Evolutionary conservation across 64 coral and sea anemone species (phyloP).

Genomic region (Stichodactyla helianthus): DNA sequence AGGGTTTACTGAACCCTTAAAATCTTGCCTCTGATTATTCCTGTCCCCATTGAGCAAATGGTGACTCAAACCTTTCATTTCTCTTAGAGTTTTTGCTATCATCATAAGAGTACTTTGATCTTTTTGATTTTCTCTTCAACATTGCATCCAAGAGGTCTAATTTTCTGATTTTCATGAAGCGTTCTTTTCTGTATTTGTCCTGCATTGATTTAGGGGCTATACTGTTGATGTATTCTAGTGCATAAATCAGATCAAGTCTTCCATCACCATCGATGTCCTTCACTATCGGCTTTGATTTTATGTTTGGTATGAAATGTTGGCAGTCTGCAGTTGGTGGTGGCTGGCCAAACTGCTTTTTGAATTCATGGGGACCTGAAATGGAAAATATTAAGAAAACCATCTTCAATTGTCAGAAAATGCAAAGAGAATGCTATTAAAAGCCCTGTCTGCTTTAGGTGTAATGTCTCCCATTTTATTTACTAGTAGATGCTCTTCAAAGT

Average conservation of each 20-base stretch:
- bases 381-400: not conserved
- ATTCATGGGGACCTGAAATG: slow-evolving; percentile 35
- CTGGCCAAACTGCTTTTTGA: slow-evolving; percentile 7
- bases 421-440: not conserved
- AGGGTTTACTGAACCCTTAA: not conserved
- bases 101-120: not conserved
- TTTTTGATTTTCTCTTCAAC: slow-evolving; percentile 1
- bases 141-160: not conserved
- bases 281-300: not conserved
- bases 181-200: not conserved
- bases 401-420: not conserved
- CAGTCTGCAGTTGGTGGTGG: not conserved
- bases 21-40: not conserved
- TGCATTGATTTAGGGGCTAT: not conserved
- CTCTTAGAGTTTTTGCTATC: slow-evolving; percentile 9
- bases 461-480: no score
- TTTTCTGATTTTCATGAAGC: slow-evolving; percentile 5
- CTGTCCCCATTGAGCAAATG: not conserved
- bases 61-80: slow-evolving; percentile 20
- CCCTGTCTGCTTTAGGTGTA: no score
- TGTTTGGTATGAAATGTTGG: not conserved
- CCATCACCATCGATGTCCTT: not conserved
- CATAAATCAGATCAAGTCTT: not conserved
- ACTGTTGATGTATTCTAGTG: not conserved
- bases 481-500: no score